Base-by-base conservation (phyloP, 2,888 invertebrate species). In the Macrophya annulata region DNA sequence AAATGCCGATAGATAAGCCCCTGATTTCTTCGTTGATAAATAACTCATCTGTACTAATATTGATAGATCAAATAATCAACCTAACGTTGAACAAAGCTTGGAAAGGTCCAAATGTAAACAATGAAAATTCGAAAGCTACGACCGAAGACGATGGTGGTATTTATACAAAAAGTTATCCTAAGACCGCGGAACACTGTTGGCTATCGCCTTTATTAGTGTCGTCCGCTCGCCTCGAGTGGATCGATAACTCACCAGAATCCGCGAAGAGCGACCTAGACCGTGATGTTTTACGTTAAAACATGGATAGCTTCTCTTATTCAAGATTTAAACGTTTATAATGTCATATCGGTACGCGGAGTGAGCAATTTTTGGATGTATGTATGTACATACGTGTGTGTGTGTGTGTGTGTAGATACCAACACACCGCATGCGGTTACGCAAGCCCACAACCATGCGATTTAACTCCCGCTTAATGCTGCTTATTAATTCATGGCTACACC, bases 131-230 rank as follows among this genome's bases (percentile, higher is more conserved):
- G 25, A 48, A 68, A 68, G 37, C 15, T 37, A 51, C 12, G 25
- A 68, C n/a, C 82, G n/a, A 31, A 48, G 51, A 40, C 10, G 72
- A 74, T 43, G 43, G 65, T 31, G 17, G 21, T 74, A 45, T 43
- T 74, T 43, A 25, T 21, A 9, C 43, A 43, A 40, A 81, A 71
- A 83, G 48, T 68, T 62, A 81, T 81, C 37, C 43, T 4, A 40
- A 62, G 81, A 62, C 59, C 43, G 62, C 40, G 62, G 62, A 62
- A 81, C 81, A 83, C 65, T 48, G 65, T 40, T 31, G 31, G 25
- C 83, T 83, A 83, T 83, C 71, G 68, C 48, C 83, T 83, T 81
- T 81, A 81, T 81, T 81, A 51, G 62, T 55, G 77, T 81, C 65
- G 68, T 68, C 37, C 71, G n/a, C 68, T 83, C 68, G 83, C 40